A percentile compares a stretch with the other conserved stretches of the same genome.
Conservation (phyloP, 2,113 vertebrate species). For the Plectropomus leopardus region DNA sequence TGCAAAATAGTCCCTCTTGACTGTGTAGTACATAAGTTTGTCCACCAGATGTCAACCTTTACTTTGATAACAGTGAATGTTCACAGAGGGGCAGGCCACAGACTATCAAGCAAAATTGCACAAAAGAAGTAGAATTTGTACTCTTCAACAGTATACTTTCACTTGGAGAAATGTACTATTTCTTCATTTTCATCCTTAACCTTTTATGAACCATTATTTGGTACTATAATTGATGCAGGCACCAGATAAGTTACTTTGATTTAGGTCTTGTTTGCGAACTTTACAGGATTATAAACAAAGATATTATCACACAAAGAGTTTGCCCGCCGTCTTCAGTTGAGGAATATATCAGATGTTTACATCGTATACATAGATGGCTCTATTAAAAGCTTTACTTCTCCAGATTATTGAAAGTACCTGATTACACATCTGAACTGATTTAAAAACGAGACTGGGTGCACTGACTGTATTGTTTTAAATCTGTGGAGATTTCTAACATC, state of each 20-base stretch:
- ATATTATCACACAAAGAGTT: neutral
- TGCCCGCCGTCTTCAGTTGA: neutral
- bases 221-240: neutral
- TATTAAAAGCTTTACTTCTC: slow-evolving; percentile 48
- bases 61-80: neutral
- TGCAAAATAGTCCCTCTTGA: neutral
- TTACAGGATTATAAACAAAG: neutral
- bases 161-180: neutral
- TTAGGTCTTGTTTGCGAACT: neutral
- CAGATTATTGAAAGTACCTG: slow-evolving; percentile 69
- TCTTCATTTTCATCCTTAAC: neutral
- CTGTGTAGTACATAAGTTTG: neutral
- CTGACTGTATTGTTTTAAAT: slow-evolving; percentile 58
- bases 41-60: slow-evolving; percentile 70
- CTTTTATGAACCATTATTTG: neutral
- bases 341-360: slow-evolving; percentile 40
- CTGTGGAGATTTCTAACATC: slow-evolving; percentile 29
- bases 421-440: slow-evolving; percentile 63
- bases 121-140: neutral
- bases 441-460: slow-evolving; percentile 48
- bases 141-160: neutral
- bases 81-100: neutral
- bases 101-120: neutral
- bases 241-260: neutral
- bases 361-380: slow-evolving; percentile 16